Percentiles rank a stretch among this genome's conserved stretches.
Evolutionary conservation across 2,797 vertebrate genomes (phyloP).

Genomic region (Arremon aurantiirostris): DNA sequence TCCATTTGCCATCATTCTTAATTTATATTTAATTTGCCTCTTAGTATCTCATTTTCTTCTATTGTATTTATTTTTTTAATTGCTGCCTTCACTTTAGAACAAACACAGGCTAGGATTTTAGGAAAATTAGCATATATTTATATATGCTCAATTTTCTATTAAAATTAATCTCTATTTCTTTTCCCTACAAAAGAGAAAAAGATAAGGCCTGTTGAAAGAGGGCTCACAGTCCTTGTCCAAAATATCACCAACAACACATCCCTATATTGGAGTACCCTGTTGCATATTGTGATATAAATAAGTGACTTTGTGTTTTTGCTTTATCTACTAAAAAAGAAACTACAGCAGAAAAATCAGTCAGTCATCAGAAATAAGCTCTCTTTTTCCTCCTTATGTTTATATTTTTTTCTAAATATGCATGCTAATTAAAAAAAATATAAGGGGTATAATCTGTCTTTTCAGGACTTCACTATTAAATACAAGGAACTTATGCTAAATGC

Average conservation of each 20-base stretch:
- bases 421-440: neutral
- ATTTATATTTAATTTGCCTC: neutral
- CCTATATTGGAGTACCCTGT: neutral
- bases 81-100: neutral
- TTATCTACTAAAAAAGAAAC: neutral
- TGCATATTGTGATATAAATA: neutral
- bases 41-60: neutral
- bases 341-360: neutral
- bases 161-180: neutral
- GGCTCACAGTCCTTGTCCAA: neutral
- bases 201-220: neutral
- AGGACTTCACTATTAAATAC: neutral
- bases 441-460: neutral
- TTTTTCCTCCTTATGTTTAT: neutral
- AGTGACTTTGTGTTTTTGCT: neutral
- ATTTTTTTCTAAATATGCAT: neutral
- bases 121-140: neutral
- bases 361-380: neutral
- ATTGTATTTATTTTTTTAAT: neutral
- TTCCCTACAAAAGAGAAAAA: neutral
- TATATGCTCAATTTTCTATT: neutral
- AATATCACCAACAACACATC: neutral
- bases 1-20: neutral
- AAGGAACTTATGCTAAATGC: neutral
- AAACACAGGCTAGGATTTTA: neutral